Conservation (phyloP, 2,888 invertebrate genomes). For the Cataglyphis altisquamis region DNA sequence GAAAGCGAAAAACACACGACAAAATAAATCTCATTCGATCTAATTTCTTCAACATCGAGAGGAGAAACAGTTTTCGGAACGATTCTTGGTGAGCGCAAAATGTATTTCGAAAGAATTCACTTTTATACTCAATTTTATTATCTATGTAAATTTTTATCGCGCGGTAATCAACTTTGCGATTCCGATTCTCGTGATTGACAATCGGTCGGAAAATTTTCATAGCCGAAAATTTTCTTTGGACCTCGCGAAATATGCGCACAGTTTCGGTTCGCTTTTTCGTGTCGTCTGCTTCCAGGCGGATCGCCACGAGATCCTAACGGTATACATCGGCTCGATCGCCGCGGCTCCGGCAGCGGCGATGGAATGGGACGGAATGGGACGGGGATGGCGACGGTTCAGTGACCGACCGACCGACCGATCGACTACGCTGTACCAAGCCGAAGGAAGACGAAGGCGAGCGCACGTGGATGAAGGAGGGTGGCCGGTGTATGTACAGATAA, state of each 20-base stretch:
- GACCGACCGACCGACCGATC: slow-evolving; percentile 84
- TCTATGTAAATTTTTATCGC: not conserved
- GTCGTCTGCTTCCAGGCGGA: slow-evolving; percentile 77
- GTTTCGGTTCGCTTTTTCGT: slow-evolving; percentile 32
- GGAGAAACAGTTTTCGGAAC: not conserved
- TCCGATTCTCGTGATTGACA: not conserved
- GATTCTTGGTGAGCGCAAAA: not conserved
- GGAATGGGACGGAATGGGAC: slow-evolving; percentile 78
- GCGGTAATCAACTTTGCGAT: not conserved
- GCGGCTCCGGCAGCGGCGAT: slow-evolving; percentile 46
- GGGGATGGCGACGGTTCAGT: slow-evolving; percentile 81
- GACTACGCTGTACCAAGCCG: slow-evolving; percentile 67
- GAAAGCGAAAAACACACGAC: not conserved
- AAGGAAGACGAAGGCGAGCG: slow-evolving; percentile 50
- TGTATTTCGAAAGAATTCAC: not conserved
- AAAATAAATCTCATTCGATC: not conserved
- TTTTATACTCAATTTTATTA: not conserved
- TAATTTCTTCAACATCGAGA: not conserved
- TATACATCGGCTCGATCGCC: slow-evolving; percentile 79
- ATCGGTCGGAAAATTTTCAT: slow-evolving; percentile 43
- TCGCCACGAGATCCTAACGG: slow-evolving; percentile 81
- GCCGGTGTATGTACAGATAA: not conserved
- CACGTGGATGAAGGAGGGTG: slow-evolving; percentile 33
- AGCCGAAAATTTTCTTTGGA: slow-evolving; percentile 42
- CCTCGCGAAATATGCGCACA: slow-evolving; percentile 28